Conservation (phyloP, 2,888 invertebrate genomes). For the Macaria notata region DNA sequence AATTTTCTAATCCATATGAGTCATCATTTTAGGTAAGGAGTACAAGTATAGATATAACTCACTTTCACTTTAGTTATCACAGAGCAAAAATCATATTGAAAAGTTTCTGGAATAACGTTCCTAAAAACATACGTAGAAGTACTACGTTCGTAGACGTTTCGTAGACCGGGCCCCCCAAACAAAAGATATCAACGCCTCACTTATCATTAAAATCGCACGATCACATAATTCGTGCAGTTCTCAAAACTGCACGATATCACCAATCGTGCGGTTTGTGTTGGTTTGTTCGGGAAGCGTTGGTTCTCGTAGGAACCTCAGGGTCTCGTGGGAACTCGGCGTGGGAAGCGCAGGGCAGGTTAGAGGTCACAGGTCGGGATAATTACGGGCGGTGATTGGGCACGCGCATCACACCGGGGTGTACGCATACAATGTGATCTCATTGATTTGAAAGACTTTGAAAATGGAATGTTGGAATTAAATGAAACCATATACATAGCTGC, state of each 20-base stretch:
- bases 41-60: no score
- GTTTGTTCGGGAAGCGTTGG: constrained; percentile 12
- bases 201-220: constrained; percentile 14
- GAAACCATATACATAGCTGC: no score
- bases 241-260: constrained; percentile 17
- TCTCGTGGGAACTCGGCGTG: constrained; percentile 49
- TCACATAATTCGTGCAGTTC: constrained; percentile 4
- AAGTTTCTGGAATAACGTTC: no score
- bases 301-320: constrained; percentile 28
- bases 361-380: constrained; percentile 77
- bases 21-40: no score
- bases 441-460: no score
- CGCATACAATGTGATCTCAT: no score
- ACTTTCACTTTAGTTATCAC: no score
- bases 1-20: no score
- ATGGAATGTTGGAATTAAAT: no score
- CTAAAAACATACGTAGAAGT: neutral
- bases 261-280: constrained; percentile 10
- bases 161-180: constrained; percentile 3
- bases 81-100: no score
- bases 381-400: constrained; percentile 50
- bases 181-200: constrained; percentile 25
- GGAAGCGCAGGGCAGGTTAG: constrained; percentile 49
- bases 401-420: constrained; percentile 41
- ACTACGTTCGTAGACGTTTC: neutral